Conservation (phyloP, 2,888 invertebrate genomes). For the Selenia dentaria region DNA sequence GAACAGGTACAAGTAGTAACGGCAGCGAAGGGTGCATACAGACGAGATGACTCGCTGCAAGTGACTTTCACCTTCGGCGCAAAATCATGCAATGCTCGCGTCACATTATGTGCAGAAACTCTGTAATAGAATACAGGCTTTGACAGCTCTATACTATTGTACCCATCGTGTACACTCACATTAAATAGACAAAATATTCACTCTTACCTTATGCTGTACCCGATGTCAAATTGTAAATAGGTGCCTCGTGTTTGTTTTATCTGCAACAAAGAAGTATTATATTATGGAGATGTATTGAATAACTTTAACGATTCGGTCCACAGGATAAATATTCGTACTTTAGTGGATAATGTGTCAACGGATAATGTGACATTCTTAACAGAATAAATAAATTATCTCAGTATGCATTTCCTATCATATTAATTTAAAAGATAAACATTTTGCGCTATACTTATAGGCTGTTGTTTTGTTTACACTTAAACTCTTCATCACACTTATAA, state of each 20-base stretch:
- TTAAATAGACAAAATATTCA: constrained; percentile 14
- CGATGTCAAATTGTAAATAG: constrained; percentile 26
- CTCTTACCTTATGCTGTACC: constrained; percentile 43
- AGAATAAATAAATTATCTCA: neutral
- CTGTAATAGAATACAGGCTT: constrained; percentile 28
- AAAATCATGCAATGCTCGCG: constrained; percentile 49
- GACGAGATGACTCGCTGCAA: constrained; percentile 48
- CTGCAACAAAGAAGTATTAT: constrained; percentile 41
- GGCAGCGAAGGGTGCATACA: constrained; percentile 47
- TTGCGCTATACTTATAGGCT: no score
- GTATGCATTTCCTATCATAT: neutral
- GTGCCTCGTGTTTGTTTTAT: constrained; percentile 25
- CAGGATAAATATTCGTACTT: constrained; percentile 11
- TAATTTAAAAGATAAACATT: no score
- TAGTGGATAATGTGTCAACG: constrained; percentile 4
- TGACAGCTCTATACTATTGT: constrained; percentile 20
- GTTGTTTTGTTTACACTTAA: no score
- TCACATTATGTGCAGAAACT: constrained; percentile 40
- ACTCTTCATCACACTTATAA: no score
- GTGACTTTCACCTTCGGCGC: constrained; percentile 57
- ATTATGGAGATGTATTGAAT: constrained; percentile 12
- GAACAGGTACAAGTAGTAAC: constrained; percentile 41
- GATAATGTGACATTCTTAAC: constrained; percentile 10
- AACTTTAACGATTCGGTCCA: constrained; percentile 13
- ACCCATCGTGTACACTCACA: constrained; percentile 6